Percentiles rank a stretch among this genome's conserved stretches.
phyloP scores from a whole-genome alignment of 2,888 invertebrate genomes.

The Fissipunctia ypsillon region DNA sequence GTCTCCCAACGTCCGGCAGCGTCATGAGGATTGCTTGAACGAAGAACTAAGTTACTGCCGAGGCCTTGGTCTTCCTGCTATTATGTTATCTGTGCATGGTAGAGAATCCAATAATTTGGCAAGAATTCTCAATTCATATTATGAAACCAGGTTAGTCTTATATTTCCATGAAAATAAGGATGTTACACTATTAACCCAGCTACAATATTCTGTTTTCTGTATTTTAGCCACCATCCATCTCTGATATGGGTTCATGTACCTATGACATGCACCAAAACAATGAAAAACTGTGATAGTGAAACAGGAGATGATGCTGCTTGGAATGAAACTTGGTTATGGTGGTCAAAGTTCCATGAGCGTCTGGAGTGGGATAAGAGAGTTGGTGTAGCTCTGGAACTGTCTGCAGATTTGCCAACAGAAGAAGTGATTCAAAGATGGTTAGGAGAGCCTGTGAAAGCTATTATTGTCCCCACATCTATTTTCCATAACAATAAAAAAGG shows the following conservation, averaged over 20 bases:
- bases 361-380: constrained; percentile 90
- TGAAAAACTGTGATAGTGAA: constrained; percentile 67
- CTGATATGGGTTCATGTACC: constrained; percentile 93
- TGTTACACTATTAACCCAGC: neutral
- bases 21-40: constrained; percentile 92
- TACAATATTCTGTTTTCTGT: constrained; percentile 5
- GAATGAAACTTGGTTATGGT: constrained; percentile 95
- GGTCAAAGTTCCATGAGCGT: constrained; percentile 93
- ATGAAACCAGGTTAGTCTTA: constrained; percentile 80
- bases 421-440: constrained; percentile 96
- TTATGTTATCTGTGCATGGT: constrained; percentile 90
- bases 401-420: constrained; percentile 94
- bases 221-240: constrained; percentile 83
- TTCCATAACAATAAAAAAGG: constrained; percentile 97
- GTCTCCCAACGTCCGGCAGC: constrained; percentile 88
- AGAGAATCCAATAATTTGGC: constrained; percentile 91
- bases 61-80: constrained; percentile 93
- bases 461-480: constrained; percentile 95
- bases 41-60: constrained; percentile 93
- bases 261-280: constrained; percentile 86
- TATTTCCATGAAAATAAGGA: neutral
- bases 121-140: constrained; percentile 89
- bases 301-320: constrained; percentile 82
- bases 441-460: constrained; percentile 97
- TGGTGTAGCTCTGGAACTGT: constrained; percentile 94